phyloP scores from a whole-genome alignment of 2,888 invertebrate species.

The Aelia acuminata region DNA sequence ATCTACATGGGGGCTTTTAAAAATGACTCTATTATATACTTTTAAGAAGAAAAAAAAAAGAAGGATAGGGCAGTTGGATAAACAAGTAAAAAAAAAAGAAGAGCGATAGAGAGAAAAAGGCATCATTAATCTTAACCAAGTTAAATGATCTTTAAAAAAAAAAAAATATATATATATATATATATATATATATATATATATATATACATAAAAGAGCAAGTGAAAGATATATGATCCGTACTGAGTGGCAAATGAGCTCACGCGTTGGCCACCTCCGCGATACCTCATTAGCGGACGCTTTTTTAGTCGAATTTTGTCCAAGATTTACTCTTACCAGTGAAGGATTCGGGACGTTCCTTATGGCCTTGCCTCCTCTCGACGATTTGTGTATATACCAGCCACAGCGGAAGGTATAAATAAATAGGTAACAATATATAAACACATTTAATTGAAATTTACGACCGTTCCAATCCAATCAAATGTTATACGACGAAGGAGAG shows the following conservation, averaged over 20 bases:
- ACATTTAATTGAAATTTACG: constrained; percentile 37
- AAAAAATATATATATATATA: background rate
- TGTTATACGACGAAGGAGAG: background rate
- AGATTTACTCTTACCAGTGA: constrained; percentile 40
- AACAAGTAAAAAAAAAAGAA: background rate
- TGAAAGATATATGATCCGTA: background rate
- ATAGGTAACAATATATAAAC: constrained; percentile 10
- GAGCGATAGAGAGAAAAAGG: background rate
- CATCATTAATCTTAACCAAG: background rate
- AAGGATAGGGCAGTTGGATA: too few relatives aligned
- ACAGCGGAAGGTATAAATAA: background rate
- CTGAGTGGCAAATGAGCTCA: constrained; percentile 34
- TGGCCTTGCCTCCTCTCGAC: background rate
- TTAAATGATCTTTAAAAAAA: background rate
- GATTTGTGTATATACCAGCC: constrained; percentile 11
- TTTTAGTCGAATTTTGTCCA: constrained; percentile 50
- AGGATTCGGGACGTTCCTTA: constrained; percentile 14
- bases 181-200: constrained; percentile 18
- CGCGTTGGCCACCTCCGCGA: background rate
- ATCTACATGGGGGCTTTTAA: background rate
- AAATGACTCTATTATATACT: constrained; percentile 45
- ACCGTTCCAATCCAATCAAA: background rate
- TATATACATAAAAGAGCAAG: constrained; percentile 20
- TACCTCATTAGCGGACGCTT: constrained; percentile 42
- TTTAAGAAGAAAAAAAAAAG: constrained; percentile 21